A percentile compares a stretch with the other conserved stretches of the same genome.
phyloP scores from a whole-genome alignment of 2,888 invertebrate species.

The Drosophila rellima region DNA sequence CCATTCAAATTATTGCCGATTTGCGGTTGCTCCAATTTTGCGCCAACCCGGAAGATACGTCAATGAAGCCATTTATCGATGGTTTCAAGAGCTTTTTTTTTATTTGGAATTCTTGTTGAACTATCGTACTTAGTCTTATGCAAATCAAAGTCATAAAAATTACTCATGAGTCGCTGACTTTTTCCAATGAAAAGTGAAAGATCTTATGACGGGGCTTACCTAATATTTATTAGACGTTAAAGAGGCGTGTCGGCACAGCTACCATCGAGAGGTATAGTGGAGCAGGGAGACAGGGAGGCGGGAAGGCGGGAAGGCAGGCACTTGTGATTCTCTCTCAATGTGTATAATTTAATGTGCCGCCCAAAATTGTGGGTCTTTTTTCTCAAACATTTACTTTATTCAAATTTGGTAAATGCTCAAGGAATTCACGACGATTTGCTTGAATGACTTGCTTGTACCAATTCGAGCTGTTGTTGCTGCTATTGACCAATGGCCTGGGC shows the following conservation, averaged over 20 bases:
- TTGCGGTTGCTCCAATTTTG: constrained; percentile 55
- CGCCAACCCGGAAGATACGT: constrained; percentile 68
- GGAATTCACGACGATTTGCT: constrained; percentile 78
- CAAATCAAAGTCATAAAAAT: constrained; percentile 35
- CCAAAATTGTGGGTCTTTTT: constrained; percentile 11
- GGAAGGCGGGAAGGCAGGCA: not conserved
- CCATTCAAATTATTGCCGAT: constrained; percentile 32
- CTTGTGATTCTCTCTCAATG: constrained; percentile 14
- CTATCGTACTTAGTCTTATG: constrained; percentile 32
- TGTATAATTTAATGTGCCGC: constrained; percentile 19
- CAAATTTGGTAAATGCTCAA: constrained; percentile 71
- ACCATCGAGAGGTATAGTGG: constrained; percentile 11
- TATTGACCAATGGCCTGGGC: constrained; percentile 59
- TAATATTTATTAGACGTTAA: constrained; percentile 51
- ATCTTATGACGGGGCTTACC: constrained; percentile 59
- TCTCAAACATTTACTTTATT: constrained; percentile 49
- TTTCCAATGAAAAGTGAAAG: constrained; percentile 66
- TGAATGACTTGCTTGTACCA: constrained; percentile 79
- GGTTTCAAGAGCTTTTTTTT: constrained; percentile 16
- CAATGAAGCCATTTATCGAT: constrained; percentile 42
- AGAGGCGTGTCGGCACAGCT: constrained; percentile 53
- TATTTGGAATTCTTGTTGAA: constrained; percentile 48
- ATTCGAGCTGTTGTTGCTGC: constrained; percentile 22
- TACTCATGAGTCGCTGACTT: constrained; percentile 29
- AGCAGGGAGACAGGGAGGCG: not conserved